These are phyloP conservation scores for Pyrrhia umbra DNA, from an alignment of 2,888 invertebrate genomes.

Conservation along the genomic window DNA sequence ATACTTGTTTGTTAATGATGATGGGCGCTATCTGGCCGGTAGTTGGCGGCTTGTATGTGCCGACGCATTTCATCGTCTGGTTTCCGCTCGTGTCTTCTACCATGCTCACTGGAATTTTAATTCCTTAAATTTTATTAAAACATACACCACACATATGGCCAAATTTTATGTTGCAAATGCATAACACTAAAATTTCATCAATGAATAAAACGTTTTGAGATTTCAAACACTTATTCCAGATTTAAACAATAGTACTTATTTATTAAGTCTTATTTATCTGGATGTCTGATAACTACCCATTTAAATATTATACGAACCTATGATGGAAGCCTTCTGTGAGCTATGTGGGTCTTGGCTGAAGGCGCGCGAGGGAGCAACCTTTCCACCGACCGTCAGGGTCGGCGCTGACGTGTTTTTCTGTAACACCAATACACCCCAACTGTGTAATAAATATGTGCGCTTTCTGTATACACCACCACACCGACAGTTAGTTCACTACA, in stretches of 20 bases:
- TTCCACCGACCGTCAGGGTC: conserved; percentile 76
- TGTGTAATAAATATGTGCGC: conserved; percentile 51
- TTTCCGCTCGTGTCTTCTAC: conserved; percentile 80
- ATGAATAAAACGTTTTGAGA: too few species aligned
- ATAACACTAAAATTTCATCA: too few species aligned
- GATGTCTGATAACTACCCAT: too few species aligned
- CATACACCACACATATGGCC: too few species aligned
- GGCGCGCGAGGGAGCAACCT: conserved; percentile 69
- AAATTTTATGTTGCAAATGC: too few species aligned
- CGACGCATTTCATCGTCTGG: conserved; percentile 81
- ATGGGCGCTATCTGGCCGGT: conserved; percentile 68
- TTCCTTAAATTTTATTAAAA: too few species aligned
- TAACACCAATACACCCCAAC: conserved; percentile 68
- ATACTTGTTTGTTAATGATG: conserved; percentile 81
- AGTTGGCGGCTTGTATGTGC: conserved; percentile 75
- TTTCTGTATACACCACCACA: conserved; percentile 36
- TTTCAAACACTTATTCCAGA: too few species aligned
- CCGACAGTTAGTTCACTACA: neutral
- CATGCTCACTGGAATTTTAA: conserved; percentile 77
- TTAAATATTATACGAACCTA: conserved; percentile 70
- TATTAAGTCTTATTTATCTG: too few species aligned
- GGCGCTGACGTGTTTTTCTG: conserved; percentile 77
- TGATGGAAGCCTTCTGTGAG: conserved; percentile 75
- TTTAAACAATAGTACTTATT: too few species aligned
- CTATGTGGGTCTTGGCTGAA: conserved; percentile 64